These are phyloP conservation scores for Sminthurides aquaticus DNA, from an alignment of 2,888 invertebrate species.

Conservation along the genomic window DNA sequence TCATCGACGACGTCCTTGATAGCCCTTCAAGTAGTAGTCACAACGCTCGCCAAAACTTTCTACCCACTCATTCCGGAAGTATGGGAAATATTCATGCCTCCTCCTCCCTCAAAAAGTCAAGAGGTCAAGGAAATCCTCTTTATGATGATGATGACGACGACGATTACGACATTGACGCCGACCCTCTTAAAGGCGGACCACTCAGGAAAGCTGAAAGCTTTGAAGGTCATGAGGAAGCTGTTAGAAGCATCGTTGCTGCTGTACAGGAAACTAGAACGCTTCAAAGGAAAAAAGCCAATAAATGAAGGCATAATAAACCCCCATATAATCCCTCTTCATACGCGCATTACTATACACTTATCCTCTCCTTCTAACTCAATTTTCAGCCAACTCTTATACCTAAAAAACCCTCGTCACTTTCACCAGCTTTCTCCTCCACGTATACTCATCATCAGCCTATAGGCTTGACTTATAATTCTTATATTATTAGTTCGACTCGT, in stretches of 20 bases:
- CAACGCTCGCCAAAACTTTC: background rate
- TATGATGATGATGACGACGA: conserved; percentile 47
- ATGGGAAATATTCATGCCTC: conserved; percentile 33
- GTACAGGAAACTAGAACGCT: conserved; percentile 57
- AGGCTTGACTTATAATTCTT: no score
- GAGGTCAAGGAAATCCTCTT: conserved; percentile 32
- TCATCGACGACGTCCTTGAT: background rate
- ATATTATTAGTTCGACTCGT: no score
- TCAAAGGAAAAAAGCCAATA: conserved; percentile 46
- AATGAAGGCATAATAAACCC: no score
- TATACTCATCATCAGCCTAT: no score
- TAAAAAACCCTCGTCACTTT: no score
- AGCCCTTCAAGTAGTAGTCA: background rate
- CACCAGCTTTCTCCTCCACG: no score
- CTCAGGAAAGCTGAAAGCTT: conserved; percentile 57
- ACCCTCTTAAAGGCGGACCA: conserved; percentile 29
- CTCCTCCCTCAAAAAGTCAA: conserved; percentile 1
- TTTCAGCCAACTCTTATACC: no score
- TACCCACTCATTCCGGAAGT: conserved; percentile 37
- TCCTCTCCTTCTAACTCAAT: no score
- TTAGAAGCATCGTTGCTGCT: conserved; percentile 59
- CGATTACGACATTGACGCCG: conserved; percentile 26
- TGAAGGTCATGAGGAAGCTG: conserved; percentile 63
- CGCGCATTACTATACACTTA: no score
- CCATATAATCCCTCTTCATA: no score